These are phyloP conservation scores for Tinamus major DNA, from an alignment of 2,797 vertebrate species.

Conservation along the genomic window DNA sequence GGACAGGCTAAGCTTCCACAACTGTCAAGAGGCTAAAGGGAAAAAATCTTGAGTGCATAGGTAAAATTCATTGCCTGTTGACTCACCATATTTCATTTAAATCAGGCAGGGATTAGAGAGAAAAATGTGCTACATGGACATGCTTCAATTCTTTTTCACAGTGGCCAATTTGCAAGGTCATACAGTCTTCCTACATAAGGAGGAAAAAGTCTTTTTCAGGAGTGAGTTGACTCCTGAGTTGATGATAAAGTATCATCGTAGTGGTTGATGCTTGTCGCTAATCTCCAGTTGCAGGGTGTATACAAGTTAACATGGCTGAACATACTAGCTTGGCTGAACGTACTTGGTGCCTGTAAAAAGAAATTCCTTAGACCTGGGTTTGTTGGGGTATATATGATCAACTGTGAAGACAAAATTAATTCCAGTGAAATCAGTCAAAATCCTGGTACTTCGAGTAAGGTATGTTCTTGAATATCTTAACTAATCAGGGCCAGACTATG, in stretches of 20 bases:
- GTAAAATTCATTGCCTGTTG: not conserved
- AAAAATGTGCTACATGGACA: not conserved
- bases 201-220: not conserved
- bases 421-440: not conserved
- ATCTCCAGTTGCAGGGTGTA: not conserved
- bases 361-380: not conserved
- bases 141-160: not conserved
- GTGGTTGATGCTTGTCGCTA: not conserved
- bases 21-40: not conserved
- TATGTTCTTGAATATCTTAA: not conserved
- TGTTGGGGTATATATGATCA: not conserved
- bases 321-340: accelerated
- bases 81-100: not conserved
- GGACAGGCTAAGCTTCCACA: not conserved
- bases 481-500: not conserved
- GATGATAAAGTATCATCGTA: not conserved
- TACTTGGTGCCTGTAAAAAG: not conserved
- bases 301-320: not conserved
- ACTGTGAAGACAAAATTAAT: not conserved
- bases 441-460: not conserved
- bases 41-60: not conserved
- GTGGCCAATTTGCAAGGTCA: not conserved
- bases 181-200: not conserved
- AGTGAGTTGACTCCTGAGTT: not conserved
- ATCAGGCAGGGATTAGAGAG: not conserved